Base-by-base conservation (phyloP, 1,140 invertebrate species). In the Meloidogyne chitwoodi region DNA sequence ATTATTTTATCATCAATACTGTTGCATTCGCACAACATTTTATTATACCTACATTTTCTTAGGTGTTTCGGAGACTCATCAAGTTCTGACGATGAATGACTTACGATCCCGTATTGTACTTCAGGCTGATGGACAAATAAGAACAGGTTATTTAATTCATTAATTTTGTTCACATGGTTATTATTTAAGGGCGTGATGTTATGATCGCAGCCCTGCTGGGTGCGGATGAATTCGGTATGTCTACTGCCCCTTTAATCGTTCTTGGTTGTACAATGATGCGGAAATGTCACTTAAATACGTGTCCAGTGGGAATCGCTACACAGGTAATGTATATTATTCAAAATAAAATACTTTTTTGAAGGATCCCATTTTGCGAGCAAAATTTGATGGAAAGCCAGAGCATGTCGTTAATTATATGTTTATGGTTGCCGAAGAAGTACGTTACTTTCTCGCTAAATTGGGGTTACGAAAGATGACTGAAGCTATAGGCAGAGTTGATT, bases 221-320 rank as follows among this genome's bases (percentile, higher is more conserved):
- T 63, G 96, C 96, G 14, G 96, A 99, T 89, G 96, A 99, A 89
- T 95, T 98, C 89, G 96, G 96, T n/a, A 81, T 80, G 78, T 81
- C 94, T 86, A 99, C 96, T 16, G 96, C 96, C 6, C 96, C 96
- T 0, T 89, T 99, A 61, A 98, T 99, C 88, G 94, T 93, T 0
- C 91, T 99, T 88, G 91, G 96, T 12, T 99, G 96, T 87, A 99
- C 95, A 10, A 98, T 99, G 96, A 99, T 99, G 96, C 90, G 96
- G 69, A 99, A 99, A 88, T 99, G 96, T 88, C 96, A 99, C 88
- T 89, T 99, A 74, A 99, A 99, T 88, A 99, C 96, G 29, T 99
- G 96, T 85, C 96, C 96, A 0, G 96, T 99, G 70, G 96, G 96
- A 77, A 93, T 99, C 84, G 96, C 96, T 2, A 99, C 96, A 0